Evolutionary conservation across 2,888 invertebrate genomes (phyloP).

Genomic region (Galerucella calmariensis): DNA sequence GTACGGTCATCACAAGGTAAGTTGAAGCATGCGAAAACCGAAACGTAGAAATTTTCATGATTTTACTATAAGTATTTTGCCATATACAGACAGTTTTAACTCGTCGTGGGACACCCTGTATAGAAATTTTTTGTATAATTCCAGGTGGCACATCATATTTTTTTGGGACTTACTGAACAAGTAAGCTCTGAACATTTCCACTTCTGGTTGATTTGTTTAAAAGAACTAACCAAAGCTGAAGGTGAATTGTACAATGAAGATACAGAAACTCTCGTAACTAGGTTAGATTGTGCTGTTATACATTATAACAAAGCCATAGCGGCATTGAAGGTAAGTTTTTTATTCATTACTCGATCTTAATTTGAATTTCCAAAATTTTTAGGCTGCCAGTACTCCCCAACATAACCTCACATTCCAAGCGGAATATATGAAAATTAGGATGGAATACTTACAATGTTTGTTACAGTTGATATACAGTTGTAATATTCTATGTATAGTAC

Average conservation of each 20-base stretch:
- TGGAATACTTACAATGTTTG: constrained; percentile 77
- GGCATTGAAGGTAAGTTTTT: constrained; percentile 66
- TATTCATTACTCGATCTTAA: no score
- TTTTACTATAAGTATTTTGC: no score
- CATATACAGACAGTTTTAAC: no score
- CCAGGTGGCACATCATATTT: constrained; percentile 67
- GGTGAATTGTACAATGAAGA: constrained; percentile 69
- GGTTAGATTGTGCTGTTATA: constrained; percentile 69
- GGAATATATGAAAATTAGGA: constrained; percentile 81
- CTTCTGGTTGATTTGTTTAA: constrained; percentile 87
- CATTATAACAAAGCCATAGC: constrained; percentile 76
- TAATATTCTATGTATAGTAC: constrained; percentile 84
- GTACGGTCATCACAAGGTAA: constrained; percentile 74
- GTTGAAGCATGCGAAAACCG: background rate
- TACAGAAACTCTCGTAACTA: constrained; percentile 62
- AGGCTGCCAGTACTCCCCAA: constrained; percentile 76
- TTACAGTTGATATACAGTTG: constrained; percentile 77
- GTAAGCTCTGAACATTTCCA: constrained; percentile 86
- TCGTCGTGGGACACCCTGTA: no score
- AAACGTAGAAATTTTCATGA: no score
- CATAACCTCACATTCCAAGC: constrained; percentile 77
- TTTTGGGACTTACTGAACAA: constrained; percentile 69
- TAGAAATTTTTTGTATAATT: background rate
- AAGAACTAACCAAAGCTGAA: constrained; percentile 80
- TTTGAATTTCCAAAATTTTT: constrained; percentile 27